These are phyloP conservation scores for Drosophila varians DNA, from an alignment of 1,140 invertebrate genomes.

Conservation along the genomic window DNA sequence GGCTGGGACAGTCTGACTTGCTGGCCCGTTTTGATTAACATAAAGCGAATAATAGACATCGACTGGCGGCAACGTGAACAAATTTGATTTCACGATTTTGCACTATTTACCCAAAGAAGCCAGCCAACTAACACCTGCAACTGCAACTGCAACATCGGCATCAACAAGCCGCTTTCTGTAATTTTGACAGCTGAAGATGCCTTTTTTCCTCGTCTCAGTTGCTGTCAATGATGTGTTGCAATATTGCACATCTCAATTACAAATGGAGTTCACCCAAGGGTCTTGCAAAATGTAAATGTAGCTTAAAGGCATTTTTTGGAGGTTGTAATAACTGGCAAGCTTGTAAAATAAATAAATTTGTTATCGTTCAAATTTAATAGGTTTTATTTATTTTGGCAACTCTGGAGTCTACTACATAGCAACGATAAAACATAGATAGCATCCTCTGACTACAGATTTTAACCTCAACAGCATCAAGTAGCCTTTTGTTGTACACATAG, in stretches of 20 bases:
- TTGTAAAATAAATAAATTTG: neutral
- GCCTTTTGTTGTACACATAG: neutral
- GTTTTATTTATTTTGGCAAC: neutral
- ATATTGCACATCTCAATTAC: constrained; percentile 51
- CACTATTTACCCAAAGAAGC: constrained; percentile 49
- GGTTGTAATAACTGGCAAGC: neutral
- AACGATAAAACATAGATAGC: neutral
- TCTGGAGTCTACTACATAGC: neutral
- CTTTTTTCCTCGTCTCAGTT: constrained; percentile 18
- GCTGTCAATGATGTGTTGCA: constrained; percentile 53
- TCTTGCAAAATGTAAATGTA: neutral
- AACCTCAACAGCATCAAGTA: neutral
- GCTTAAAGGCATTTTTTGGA: neutral
- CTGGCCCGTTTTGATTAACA: constrained; percentile 60
- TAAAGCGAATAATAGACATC: constrained; percentile 62
- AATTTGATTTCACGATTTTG: constrained; percentile 64
- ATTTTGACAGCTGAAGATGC: constrained; percentile 49
- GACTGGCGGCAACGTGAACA: constrained; percentile 53
- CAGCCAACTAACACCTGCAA: constrained; percentile 57
- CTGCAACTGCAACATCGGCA: constrained; percentile 26
- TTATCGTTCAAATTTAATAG: neutral
- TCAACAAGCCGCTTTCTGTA: constrained; percentile 33
- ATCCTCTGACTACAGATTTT: no score
- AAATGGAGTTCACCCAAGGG: constrained; percentile 9
- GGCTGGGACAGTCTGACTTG: constrained; percentile 32